Evolutionary conservation across 2,797 vertebrate genomes (phyloP).

Genomic region (Oophaga sylvatica): DNA sequence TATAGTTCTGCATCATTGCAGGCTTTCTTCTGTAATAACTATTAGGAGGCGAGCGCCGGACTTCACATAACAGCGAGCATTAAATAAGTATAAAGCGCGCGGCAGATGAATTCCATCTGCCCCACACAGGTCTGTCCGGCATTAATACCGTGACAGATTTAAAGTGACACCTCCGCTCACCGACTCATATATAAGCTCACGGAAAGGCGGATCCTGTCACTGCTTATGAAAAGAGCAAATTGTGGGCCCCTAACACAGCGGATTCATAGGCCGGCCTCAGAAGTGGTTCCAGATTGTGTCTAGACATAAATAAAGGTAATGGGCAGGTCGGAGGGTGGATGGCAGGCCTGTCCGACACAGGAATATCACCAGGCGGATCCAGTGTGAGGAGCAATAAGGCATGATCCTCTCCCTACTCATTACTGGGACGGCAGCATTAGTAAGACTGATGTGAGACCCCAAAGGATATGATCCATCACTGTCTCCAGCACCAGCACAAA

Average conservation of each 20-base stretch:
- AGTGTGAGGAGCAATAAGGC: not conserved
- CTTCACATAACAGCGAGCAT: slow-evolving; percentile 9
- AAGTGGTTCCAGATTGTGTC: slow-evolving; percentile 61
- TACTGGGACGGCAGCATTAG: not conserved
- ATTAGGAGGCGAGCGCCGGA: slow-evolving; percentile 3
- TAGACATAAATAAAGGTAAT: slow-evolving; percentile 44
- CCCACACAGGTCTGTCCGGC: slow-evolving; percentile 7
- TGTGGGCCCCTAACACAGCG: slow-evolving; percentile 9
- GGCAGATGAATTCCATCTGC: slow-evolving; percentile 46
- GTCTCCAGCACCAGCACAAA: too few species aligned
- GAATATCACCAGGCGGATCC: not conserved
- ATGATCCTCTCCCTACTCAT: not conserved
- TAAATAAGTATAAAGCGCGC: not conserved
- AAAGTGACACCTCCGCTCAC: slow-evolving; percentile 45
- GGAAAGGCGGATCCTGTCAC: slow-evolving; percentile 7
- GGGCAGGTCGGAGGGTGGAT: slow-evolving; percentile 29
- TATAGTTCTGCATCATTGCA: slow-evolving; percentile 33
- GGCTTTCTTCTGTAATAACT: slow-evolving; percentile 2
- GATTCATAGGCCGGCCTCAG: slow-evolving; percentile 32
- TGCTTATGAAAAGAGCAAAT: slow-evolving; percentile 31
- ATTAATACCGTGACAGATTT: slow-evolving; percentile 43
- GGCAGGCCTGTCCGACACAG: not conserved
- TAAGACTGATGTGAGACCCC: not conserved
- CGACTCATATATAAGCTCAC: slow-evolving; percentile 16
- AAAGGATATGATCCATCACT: not conserved